Base-by-base conservation (phyloP, 2,113 vertebrate genomes). In the Platanista minor region DNA sequence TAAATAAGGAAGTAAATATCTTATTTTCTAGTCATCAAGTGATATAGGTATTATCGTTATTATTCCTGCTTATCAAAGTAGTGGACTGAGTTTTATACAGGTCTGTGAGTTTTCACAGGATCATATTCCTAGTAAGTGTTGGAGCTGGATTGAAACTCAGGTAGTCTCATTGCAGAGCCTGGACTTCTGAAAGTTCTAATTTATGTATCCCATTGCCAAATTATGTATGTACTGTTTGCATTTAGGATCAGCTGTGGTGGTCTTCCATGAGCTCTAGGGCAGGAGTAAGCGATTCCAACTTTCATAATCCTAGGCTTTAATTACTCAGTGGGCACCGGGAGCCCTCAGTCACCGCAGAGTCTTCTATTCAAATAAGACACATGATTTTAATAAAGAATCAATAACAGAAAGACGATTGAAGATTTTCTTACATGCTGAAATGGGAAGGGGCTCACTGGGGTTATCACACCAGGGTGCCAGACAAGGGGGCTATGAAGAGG, bases 381-480 rank as follows among this genome's bases (percentile, higher is more conserved):
- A 98, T 95, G 96, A 96, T 95, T 96, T 64, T 92, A 97, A 98
- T 97, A 98, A 98, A 97, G 97, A 98, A 98, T 97, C 97, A 87
- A 94, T 97, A 98, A 94, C 8, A 23, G 67, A 64, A 39, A 2
- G 64, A 31, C 33, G 82, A 20, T 17, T 96, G 75, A 29, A 17
- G 87, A 80, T 95, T 97, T 97, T 93, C 62, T 64, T 59, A 74
- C 96, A 90, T 88, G 88, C 95, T 93, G 84, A 96, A 97, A 96
- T 80, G 74, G 96, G 39, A 74, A 93, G 27, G n/a, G 36, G 57
- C 80, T 96, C 95, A 54, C 83, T 64, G 62, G 96, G 90, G 83
- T 94, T 52, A n/a, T 29, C 77, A 64, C 71, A 81, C 57, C 0
- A 33, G 66, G 23, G 39, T 41, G 36, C 49, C 67, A 0, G 29